phyloP scores from a whole-genome alignment of 2,888 invertebrate species.

The Coleophora deauratella region DNA sequence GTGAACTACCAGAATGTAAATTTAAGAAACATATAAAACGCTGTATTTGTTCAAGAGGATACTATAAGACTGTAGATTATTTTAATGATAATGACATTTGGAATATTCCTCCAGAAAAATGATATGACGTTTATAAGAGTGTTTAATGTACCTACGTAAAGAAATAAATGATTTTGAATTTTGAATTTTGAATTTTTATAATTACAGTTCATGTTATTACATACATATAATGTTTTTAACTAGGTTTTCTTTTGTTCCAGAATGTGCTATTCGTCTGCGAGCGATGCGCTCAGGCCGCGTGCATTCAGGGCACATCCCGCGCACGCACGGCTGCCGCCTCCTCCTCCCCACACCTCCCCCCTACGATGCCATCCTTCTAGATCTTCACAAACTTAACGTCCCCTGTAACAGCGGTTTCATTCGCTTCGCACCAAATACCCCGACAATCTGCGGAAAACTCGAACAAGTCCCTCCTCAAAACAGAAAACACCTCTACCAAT shows the following conservation, averaged over 20 bases:
- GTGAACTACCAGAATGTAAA: too few species aligned
- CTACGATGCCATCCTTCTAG: constrained; percentile 75
- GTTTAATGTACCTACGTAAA: too few species aligned
- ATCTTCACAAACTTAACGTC: constrained; percentile 79
- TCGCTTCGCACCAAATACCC: constrained; percentile 68
- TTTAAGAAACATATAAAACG: too few species aligned
- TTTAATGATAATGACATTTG: too few species aligned
- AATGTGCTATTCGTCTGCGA: constrained; percentile 73
- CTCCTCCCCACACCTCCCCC: constrained; percentile 61
- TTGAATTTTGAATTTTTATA: too few species aligned
- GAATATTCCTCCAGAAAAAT: too few species aligned
- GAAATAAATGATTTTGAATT: too few species aligned
- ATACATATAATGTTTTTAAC: too few species aligned
- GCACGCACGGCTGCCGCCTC: constrained; percentile 67
- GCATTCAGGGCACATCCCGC: constrained; percentile 70
- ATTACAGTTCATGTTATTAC: too few species aligned
- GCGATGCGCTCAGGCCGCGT: constrained; percentile 54
- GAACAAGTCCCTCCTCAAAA: constrained; percentile 77
- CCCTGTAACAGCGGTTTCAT: constrained; percentile 78
- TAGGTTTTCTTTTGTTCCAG: constrained; percentile 56
- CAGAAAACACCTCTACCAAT: constrained; percentile 74
- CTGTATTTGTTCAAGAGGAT: too few species aligned
- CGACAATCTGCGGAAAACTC: constrained; percentile 78
- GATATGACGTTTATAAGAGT: too few species aligned
- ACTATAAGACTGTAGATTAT: too few species aligned